phyloP scores from a whole-genome alignment of 2,113 vertebrate species.

The Monopterus albus region DNA sequence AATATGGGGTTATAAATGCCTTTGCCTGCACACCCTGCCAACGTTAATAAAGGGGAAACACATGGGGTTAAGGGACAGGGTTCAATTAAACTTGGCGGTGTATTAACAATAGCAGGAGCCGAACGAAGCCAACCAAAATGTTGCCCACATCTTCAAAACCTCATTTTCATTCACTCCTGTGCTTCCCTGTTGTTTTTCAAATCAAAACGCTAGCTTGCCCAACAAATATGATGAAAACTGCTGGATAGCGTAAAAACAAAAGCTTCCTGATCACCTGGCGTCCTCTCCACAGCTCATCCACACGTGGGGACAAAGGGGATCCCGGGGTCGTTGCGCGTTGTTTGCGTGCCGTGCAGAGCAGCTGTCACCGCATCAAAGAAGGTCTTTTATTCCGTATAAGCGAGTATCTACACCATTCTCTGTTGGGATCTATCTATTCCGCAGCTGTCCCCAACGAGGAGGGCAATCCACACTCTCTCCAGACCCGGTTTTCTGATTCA shows the following conservation, averaged over 20 bases:
- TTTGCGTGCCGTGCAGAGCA: neutral
- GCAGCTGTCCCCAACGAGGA: neutral
- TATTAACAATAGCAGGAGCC: neutral
- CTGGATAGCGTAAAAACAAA: neutral
- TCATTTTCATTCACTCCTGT: neutral
- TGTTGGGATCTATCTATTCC: conserved; percentile 22
- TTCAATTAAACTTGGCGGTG: conserved; percentile 31
- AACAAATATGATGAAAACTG: neutral
- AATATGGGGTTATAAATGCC: no score
- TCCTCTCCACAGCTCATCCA: conserved; percentile 39
- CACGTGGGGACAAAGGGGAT: conserved; percentile 80
- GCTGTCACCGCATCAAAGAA: conserved; percentile 21
- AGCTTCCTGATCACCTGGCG: conserved; percentile 44
- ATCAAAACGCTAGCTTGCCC: neutral
- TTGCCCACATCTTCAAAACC: neutral
- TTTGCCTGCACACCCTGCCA: neutral
- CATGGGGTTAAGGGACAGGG: neutral
- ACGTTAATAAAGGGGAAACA: neutral
- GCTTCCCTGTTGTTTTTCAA: accelerated
- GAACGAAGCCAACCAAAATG: conserved; percentile 18
- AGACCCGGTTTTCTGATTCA: neutral
- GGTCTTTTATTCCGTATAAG: conserved; percentile 20
- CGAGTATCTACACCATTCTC: conserved; percentile 30
- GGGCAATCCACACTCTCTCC: conserved; percentile 11
- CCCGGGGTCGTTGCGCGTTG: conserved; percentile 41